Evolutionary conservation across 2,797 vertebrate species (phyloP).

Genomic region (Carcharodon carcharias): DNA sequence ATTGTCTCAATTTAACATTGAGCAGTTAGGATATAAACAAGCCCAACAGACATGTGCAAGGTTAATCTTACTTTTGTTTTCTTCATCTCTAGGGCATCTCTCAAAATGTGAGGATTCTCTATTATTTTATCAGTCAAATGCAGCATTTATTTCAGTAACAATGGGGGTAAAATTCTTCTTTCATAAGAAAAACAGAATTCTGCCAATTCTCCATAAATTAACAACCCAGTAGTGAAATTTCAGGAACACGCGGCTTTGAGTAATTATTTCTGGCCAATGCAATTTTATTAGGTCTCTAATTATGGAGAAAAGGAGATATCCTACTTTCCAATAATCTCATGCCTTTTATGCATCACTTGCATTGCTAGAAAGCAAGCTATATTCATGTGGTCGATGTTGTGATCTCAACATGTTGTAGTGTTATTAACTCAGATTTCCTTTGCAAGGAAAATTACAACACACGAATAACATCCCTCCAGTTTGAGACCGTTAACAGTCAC

Average conservation of each 20-base stretch:
- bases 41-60: background rate
- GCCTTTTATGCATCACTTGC: background rate
- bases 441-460: background rate
- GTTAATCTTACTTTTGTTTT: background rate
- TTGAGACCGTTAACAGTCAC: background rate
- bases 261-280: background rate
- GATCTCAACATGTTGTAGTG: background rate
- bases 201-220: background rate
- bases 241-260: background rate
- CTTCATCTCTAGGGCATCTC: background rate
- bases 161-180: background rate
- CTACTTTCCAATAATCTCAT: background rate
- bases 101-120: background rate
- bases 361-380: background rate
- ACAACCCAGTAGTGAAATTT: background rate
- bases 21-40: background rate
- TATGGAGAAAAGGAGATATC: background rate
- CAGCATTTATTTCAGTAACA: background rate
- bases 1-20: background rate
- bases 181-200: background rate
- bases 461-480: background rate
- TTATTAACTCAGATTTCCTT: background rate
- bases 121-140: background rate
- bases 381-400: background rate
- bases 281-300: background rate